phyloP scores from a whole-genome alignment of 2,888 invertebrate species.

The Agrochola litura region DNA sequence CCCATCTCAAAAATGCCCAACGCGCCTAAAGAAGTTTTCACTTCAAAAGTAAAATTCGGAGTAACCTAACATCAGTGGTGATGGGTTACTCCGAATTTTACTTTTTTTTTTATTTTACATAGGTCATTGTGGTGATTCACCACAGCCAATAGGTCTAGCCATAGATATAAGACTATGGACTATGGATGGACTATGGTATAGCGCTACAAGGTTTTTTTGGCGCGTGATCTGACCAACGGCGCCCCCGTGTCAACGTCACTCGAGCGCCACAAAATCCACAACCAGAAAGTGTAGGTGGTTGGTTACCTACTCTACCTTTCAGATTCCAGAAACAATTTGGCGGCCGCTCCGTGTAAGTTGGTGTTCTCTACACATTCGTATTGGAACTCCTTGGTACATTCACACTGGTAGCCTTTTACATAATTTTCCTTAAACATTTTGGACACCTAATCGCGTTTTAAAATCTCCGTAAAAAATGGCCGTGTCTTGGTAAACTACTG shows the following conservation, averaged over 20 bases:
- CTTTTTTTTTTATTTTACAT: too few relatives aligned
- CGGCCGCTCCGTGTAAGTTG: background rate
- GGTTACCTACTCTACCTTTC: background rate
- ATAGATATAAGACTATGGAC: too few relatives aligned
- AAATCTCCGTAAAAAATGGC: slow-evolving; percentile 63
- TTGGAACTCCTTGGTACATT: background rate
- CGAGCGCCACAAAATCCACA: background rate
- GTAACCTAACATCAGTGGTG: too few relatives aligned
- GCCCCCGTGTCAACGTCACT: too few relatives aligned
- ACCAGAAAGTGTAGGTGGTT: background rate
- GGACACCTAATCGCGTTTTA: background rate
- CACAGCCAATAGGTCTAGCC: too few relatives aligned
- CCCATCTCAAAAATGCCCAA: too few relatives aligned
- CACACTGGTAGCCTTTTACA: background rate
- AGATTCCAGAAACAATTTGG: background rate
- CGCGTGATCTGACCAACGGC: background rate
- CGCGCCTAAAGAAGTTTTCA: too few relatives aligned
- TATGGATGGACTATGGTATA: too few relatives aligned
- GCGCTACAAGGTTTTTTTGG: too few relatives aligned
- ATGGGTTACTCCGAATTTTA: too few relatives aligned
- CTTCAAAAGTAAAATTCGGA: too few relatives aligned
- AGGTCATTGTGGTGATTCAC: too few relatives aligned
- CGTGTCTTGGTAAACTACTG: slow-evolving; percentile 59
- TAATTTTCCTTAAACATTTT: background rate
- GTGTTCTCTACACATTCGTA: background rate